Evolutionary conservation across 2,888 invertebrate genomes (phyloP).

Genomic region (Eupithecia tripunctaria): DNA sequence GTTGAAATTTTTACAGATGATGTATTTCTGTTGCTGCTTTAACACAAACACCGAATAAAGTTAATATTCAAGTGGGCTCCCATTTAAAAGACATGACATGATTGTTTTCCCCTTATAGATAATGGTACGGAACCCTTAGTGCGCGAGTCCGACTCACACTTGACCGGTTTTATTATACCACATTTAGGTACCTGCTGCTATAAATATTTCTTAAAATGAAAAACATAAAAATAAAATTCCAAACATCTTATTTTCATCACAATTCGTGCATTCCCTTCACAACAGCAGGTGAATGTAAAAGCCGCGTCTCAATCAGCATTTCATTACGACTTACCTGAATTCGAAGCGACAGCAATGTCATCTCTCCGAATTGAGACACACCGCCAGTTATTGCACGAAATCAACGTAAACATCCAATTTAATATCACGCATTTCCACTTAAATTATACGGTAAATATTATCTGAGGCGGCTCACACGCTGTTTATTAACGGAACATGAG

Average conservation of each 20-base stretch:
- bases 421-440: slow-evolving; percentile 60
- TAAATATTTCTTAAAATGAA: too few species aligned
- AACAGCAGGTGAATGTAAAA: slow-evolving; percentile 52
- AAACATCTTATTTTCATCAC: background rate
- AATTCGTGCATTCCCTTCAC: slow-evolving; percentile 1
- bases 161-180: too few species aligned
- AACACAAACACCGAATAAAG: too few species aligned
- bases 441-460: slow-evolving; percentile 60
- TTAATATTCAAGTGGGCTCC: too few species aligned
- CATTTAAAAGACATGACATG: too few species aligned
- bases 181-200: too few species aligned
- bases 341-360: slow-evolving; percentile 61
- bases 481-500: slow-evolving; percentile 48
- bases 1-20: too few species aligned
- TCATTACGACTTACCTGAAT: slow-evolving; percentile 57
- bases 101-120: too few species aligned
- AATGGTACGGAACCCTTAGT: too few species aligned
- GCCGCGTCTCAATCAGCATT: slow-evolving; percentile 43
- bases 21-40: too few species aligned
- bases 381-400: slow-evolving; percentile 53
- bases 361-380: slow-evolving; percentile 66
- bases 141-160: too few species aligned
- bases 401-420: slow-evolving; percentile 61
- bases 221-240: background rate
- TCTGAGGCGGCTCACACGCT: slow-evolving; percentile 44